These are phyloP conservation scores for Heteronetta atricapilla DNA, from an alignment of 2,113 vertebrate species.

Conservation along the genomic window DNA sequence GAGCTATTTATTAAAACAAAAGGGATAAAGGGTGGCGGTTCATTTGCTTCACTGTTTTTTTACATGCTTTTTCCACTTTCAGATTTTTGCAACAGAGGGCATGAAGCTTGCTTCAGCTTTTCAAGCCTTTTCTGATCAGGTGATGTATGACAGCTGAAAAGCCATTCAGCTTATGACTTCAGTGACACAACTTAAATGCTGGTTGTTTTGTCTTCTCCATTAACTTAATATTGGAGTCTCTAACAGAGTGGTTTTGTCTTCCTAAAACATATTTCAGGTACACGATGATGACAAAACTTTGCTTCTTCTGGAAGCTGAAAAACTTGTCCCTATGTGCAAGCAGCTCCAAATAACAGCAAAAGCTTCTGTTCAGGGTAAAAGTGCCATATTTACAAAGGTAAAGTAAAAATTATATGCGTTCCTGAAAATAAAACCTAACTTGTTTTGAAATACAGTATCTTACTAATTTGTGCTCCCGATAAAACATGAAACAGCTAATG, in stretches of 20 bases:
- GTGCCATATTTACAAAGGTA: slow-evolving; percentile 93
- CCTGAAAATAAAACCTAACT: background rate
- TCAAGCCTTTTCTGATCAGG: slow-evolving; percentile 88
- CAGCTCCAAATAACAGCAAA: slow-evolving; percentile 89
- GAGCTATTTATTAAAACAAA: background rate
- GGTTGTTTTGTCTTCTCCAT: background rate
- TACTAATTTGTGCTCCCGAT: background rate
- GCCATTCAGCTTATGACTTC: background rate
- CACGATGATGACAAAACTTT: slow-evolving; percentile 85
- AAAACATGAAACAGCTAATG: background rate
- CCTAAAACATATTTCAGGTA: slow-evolving; percentile 77
- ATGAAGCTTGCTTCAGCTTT: slow-evolving; percentile 89
- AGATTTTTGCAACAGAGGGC: slow-evolving; percentile 93
- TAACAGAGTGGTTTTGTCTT: slow-evolving; percentile 6
- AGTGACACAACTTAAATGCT: background rate
- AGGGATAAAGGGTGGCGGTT: background rate
- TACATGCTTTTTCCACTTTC: background rate
- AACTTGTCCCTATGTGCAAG: slow-evolving; percentile 85
- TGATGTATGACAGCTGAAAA: slow-evolving; percentile 55
- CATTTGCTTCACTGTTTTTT: background rate
- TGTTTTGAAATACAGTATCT: background rate
- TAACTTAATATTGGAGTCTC: background rate
- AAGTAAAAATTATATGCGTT: background rate
- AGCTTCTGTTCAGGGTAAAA: slow-evolving; percentile 88
- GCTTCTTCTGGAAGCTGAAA: slow-evolving; percentile 90